phyloP scores from a whole-genome alignment of 2,113 vertebrate genomes.

The Pterocles burchelli region DNA sequence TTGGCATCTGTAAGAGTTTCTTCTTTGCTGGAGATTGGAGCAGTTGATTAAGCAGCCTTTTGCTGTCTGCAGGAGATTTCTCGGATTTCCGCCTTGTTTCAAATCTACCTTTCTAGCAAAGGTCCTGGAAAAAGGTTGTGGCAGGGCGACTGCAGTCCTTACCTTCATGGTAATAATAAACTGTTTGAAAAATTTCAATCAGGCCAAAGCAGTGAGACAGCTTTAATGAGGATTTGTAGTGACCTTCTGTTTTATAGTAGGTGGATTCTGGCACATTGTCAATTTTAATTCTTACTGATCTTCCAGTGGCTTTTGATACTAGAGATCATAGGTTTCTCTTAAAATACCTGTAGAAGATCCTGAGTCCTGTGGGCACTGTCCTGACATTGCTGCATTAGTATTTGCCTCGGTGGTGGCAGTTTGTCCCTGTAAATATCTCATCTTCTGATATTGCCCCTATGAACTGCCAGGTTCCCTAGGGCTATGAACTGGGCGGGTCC shows the following conservation, averaged over 20 bases:
- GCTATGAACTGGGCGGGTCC: slow-evolving; percentile 58
- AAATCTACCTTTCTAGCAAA: slow-evolving; percentile 60
- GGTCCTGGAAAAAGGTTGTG: slow-evolving; percentile 61
- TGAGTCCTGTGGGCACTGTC: slow-evolving; percentile 22
- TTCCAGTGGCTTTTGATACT: slow-evolving; percentile 71
- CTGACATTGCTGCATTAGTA: slow-evolving; percentile 64
- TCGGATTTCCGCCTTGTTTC: slow-evolving; percentile 60
- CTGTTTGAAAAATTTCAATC: slow-evolving; percentile 69
- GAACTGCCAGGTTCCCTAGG: slow-evolving; percentile 43
- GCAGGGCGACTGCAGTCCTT: slow-evolving; percentile 65
- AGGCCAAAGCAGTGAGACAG: slow-evolving; percentile 55
- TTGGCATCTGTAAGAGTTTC: slow-evolving; percentile 60
- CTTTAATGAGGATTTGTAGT: slow-evolving; percentile 77
- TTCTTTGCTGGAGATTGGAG: slow-evolving; percentile 56
- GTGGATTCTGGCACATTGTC: slow-evolving; percentile 68
- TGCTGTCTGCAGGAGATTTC: slow-evolving; percentile 52
- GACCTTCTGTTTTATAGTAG: slow-evolving; percentile 75
- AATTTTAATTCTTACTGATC: slow-evolving; percentile 75
- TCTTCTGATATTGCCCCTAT: slow-evolving; percentile 49
- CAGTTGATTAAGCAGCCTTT: slow-evolving; percentile 72
- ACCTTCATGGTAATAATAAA: slow-evolving; percentile 65
- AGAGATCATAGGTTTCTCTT: slow-evolving; percentile 67
- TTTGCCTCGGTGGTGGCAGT: slow-evolving; percentile 57
- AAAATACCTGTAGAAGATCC: slow-evolving; percentile 58
- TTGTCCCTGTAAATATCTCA: slow-evolving; percentile 59